These are phyloP conservation scores for Drosophila paramelanica DNA, from an alignment of 2,888 invertebrate species.

Conservation along the genomic window DNA sequence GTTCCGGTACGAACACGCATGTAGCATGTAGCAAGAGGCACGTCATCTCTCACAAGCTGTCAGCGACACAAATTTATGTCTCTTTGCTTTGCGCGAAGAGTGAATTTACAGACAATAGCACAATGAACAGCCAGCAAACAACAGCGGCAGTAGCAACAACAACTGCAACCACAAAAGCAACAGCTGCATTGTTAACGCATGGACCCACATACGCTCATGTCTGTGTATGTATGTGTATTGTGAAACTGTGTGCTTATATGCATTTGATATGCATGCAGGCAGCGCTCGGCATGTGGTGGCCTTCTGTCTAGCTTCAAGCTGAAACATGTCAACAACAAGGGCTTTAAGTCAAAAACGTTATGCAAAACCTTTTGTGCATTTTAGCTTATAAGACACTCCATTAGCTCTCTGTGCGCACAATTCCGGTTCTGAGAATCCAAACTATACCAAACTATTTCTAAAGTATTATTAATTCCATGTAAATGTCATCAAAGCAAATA, in stretches of 20 bases:
- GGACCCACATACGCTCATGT: not conserved
- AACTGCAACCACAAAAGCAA: conserved; percentile 15
- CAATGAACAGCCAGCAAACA: conserved; percentile 26
- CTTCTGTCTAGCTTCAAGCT: conserved; percentile 22
- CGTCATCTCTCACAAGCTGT: conserved; percentile 63
- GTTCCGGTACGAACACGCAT: conserved; percentile 3
- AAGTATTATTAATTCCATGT: not conserved
- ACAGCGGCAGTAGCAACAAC: not conserved
- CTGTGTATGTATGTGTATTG: not conserved
- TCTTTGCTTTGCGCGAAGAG: conserved; percentile 35
- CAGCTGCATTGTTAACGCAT: conserved; percentile 14
- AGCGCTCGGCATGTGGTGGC: conserved; percentile 23
- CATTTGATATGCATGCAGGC: conserved; percentile 7
- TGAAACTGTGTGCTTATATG: conserved; percentile 11
- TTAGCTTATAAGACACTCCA: conserved; percentile 9
- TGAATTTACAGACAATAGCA: conserved; percentile 18
- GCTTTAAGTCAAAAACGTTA: conserved; percentile 15
- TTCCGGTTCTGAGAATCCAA: not conserved
- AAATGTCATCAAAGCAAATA: not conserved
- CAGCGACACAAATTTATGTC: conserved; percentile 64
- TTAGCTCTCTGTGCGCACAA: not conserved
- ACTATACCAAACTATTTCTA: not conserved
- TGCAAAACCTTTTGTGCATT: conserved; percentile 9
- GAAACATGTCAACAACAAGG: conserved; percentile 25
- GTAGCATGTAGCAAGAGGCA: conserved; percentile 30